Evolutionary conservation across 1,140 invertebrate species (phyloP).

Genomic region (Colletes latitarsis): DNA sequence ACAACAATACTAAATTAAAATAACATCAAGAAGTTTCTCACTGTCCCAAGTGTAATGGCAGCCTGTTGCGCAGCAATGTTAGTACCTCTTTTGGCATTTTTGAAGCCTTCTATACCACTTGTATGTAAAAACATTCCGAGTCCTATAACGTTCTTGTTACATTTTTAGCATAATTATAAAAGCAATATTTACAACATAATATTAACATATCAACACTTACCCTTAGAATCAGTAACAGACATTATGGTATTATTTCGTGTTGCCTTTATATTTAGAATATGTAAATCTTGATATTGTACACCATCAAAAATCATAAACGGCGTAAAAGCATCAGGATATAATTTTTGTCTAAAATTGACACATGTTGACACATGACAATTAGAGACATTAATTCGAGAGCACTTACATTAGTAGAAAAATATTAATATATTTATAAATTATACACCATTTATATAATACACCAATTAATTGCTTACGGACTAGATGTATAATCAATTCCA

Average conservation of each 20-base stretch:
- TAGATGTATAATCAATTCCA: accelerated
- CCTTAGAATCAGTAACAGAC: constrained; percentile 83
- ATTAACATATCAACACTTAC: constrained; percentile 8
- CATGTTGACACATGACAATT: no score
- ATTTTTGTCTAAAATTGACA: no score
- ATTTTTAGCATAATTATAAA: not conserved
- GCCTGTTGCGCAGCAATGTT: constrained; percentile 97
- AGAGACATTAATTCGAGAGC: no score
- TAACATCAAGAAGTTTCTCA: constrained; percentile 74
- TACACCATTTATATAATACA: not conserved
- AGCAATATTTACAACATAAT: not conserved
- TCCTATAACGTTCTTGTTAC: constrained; percentile 74
- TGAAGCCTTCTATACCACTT: constrained; percentile 96
- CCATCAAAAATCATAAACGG: constrained; percentile 83
- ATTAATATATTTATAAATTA: no score
- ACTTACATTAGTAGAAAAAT: not conserved
- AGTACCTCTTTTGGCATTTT: constrained; percentile 96
- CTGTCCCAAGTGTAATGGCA: constrained; percentile 88
- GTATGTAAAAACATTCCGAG: constrained; percentile 84
- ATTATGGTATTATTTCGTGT: constrained; percentile 94
- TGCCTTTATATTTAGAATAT: constrained; percentile 90
- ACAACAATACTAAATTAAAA: not conserved
- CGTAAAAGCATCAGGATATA: not conserved
- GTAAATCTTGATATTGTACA: constrained; percentile 88
- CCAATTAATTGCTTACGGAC: not conserved